Evolutionary conservation across 2,888 invertebrate genomes (phyloP).

Genomic region (Onthophagus sagittarius): DNA sequence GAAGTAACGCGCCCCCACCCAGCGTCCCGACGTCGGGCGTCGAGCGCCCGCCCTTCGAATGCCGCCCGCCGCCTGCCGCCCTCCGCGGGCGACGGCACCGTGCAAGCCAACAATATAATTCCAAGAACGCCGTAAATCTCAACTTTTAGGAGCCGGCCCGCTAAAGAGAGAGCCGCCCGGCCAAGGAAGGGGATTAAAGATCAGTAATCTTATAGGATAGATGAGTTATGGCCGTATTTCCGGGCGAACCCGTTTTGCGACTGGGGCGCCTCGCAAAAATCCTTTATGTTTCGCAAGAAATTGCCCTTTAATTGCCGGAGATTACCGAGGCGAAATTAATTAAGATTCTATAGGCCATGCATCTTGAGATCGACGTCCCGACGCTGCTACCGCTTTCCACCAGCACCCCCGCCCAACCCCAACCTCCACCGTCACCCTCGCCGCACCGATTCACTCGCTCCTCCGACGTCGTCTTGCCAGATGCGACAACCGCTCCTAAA

Average conservation of each 20-base stretch:
- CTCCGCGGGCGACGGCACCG: constrained; percentile 36
- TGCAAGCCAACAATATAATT: constrained; percentile 62
- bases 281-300: constrained; percentile 50
- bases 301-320: constrained; percentile 50
- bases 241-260: constrained; percentile 39
- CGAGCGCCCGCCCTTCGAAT: constrained; percentile 18
- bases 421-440: constrained; percentile 17
- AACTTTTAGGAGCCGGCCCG: constrained; percentile 59
- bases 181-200: constrained; percentile 67
- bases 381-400: constrained; percentile 9
- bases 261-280: constrained; percentile 47
- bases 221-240: constrained; percentile 63
- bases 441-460: constrained; percentile 22
- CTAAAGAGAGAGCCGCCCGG: constrained; percentile 52
- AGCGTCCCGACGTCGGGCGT: constrained; percentile 11
- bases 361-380: constrained; percentile 43
- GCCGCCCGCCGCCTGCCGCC: constrained; percentile 33
- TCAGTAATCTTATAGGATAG: constrained; percentile 68
- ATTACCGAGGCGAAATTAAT: constrained; percentile 50
- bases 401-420: constrained; percentile 37
- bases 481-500: constrained; percentile 31
- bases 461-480: not conserved
- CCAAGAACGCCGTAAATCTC: constrained; percentile 66
- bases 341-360: constrained; percentile 51
- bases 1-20: not conserved